These are phyloP conservation scores for Osmerus mordax DNA, from an alignment of 2,113 vertebrate genomes.

Conservation along the genomic window DNA sequence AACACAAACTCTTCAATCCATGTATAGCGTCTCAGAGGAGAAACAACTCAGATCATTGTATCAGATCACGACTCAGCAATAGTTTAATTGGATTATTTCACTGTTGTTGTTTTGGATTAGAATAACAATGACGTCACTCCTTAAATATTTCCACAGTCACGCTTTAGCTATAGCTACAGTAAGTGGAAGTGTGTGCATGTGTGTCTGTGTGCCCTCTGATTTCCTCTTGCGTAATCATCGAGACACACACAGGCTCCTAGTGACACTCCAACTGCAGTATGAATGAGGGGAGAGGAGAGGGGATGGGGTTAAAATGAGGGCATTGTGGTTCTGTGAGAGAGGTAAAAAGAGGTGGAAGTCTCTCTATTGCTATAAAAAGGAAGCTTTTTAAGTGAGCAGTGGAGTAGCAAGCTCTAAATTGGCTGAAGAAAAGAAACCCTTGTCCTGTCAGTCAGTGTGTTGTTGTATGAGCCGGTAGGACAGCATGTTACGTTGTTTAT, in stretches of 20 bases:
- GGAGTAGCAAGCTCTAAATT: not conserved
- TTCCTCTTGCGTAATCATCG: slow-evolving; percentile 29
- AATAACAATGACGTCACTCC: not conserved
- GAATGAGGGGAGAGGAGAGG: not conserved
- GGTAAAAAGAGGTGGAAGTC: slow-evolving; percentile 6
- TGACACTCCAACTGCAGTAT: slow-evolving; percentile 16
- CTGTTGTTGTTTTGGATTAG: not conserved
- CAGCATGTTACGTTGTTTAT: slow-evolving; percentile 32
- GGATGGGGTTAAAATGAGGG: not conserved
- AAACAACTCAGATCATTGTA: not conserved
- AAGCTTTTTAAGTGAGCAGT: not conserved
- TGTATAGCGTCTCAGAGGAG: not conserved
- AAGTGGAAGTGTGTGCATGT: not conserved
- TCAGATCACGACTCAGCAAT: not conserved
- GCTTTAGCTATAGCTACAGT: not conserved
- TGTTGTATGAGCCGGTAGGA: not conserved
- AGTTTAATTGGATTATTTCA: not conserved
- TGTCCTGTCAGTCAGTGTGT: not conserved
- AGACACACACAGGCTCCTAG: not conserved
- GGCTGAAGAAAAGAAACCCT: not conserved
- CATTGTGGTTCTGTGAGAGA: slow-evolving; percentile 24
- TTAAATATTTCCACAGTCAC: too few species aligned
- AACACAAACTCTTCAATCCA: too few species aligned
- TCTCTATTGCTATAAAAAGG: slow-evolving; percentile 22
- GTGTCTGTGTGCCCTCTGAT: not conserved